A percentile compares a stretch with the other conserved stretches of the same genome.
These are phyloP conservation scores for Agonopterix alstromeriana DNA, from an alignment of 2,888 invertebrate species.

Conservation along the genomic window DNA sequence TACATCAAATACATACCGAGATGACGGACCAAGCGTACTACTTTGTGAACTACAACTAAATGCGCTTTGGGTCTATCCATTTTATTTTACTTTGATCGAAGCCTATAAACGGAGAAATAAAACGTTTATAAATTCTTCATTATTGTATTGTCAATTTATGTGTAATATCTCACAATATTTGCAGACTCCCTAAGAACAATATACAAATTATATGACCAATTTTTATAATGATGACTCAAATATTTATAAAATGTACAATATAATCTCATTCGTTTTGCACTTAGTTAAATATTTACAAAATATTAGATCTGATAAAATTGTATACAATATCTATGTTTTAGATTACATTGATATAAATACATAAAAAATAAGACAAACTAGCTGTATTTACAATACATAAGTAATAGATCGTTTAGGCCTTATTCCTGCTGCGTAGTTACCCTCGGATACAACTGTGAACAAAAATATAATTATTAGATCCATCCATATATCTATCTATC, in stretches of 20 bases:
- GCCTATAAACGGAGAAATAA: constrained; percentile 2
- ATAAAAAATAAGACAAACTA: constrained; percentile 69
- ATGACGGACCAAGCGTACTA: too few relatives aligned
- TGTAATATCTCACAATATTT: constrained; percentile 72
- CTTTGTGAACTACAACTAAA: too few relatives aligned
- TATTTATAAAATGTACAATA: constrained; percentile 77
- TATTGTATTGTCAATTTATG: constrained; percentile 74
- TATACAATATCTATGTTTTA: constrained; percentile 68
- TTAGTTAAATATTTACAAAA: constrained; percentile 73
- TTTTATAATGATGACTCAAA: constrained; percentile 44
- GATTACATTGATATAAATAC: constrained; percentile 72
- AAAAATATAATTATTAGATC: constrained; percentile 11
- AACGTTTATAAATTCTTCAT: constrained; percentile 34
- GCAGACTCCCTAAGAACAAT: constrained; percentile 65
- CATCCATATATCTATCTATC: too few relatives aligned
- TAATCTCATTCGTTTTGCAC: constrained; percentile 74
- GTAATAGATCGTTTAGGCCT: constrained; percentile 28
- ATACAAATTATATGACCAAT: constrained; percentile 69
- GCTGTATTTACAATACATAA: constrained; percentile 64
- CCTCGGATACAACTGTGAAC: constrained; percentile 79
- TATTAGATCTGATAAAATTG: constrained; percentile 73
- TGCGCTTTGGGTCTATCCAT: too few relatives aligned
- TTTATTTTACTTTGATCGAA: too few relatives aligned
- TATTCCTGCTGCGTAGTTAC: constrained; percentile 76
- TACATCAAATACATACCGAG: too few relatives aligned